Base-by-base conservation (phyloP, 2,888 invertebrate species). In the Campoplex nolae region DNA sequence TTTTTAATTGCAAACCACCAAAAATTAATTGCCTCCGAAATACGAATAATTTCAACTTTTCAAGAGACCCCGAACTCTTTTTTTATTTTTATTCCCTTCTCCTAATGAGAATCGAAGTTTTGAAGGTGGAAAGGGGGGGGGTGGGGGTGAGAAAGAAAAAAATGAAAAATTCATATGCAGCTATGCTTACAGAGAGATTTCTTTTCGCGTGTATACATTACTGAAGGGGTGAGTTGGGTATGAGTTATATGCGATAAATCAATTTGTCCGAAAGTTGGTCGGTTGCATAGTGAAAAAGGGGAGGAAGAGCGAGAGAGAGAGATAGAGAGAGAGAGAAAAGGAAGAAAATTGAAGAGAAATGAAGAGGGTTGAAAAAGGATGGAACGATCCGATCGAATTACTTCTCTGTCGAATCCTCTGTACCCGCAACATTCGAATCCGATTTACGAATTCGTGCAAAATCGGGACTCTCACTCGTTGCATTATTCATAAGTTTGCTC, bases 401-500 rank as follows among this genome's bases (percentile, higher is more conserved):
- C 79, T 58, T 77, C 77, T 78, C 74, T 81, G 81, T 81, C 75
- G 77, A 78, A 86, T 81, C 77, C 70, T 48, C 77, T 54, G 62
- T 71, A 76, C 71, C 45, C 84, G 62, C 84, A 86, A 86, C 83
- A 80, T 86, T 86, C 77, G 77, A 84, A 86, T 84, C 51, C 77
- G 86, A 84, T 84, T 86, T 78, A 81, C 80, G 81, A 84, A 86
- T 84, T 77, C 84, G 68, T 81, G 77, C 84, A 84, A 86, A 86
- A 86, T 86, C 84, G 74, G 76, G 70, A 83, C 58, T 81, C 58
- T 42, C 80, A 48, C 73, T 68, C 86, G 81, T 81, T 86, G 86
- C 80, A 86, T 86, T 81, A 86, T 86, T 86, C 86, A 86, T 81
- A 84, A 86, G 77, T 86, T 77, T 84, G 73, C 74, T 28, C 80